Evolutionary conservation across 2,113 vertebrate species (phyloP).

Genomic region (Platichthys flesus): DNA sequence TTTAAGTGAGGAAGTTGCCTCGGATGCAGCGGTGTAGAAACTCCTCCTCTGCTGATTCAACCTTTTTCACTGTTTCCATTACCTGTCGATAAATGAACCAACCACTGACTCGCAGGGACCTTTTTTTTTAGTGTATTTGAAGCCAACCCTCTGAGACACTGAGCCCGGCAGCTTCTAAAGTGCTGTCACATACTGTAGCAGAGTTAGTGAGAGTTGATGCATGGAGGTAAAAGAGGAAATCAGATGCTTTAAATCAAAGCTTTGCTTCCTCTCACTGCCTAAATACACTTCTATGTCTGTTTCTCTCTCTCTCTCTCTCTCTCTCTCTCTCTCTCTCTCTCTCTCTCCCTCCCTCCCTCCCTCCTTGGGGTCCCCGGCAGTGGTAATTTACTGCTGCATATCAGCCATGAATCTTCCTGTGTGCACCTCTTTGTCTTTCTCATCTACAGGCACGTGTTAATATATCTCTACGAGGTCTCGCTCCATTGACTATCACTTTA

Average conservation of each 20-base stretch:
- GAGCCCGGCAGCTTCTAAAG: conserved; percentile 13
- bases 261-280: conserved; percentile 16
- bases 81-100: conserved; percentile 34
- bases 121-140: conserved; percentile 26
- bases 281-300: neutral
- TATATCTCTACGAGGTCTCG: conserved; percentile 39
- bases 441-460: conserved; percentile 46
- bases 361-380: conserved; percentile 21
- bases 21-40: conserved; percentile 29
- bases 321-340: conserved; percentile 3
- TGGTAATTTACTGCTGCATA: conserved; percentile 65
- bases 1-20: conserved; percentile 20
- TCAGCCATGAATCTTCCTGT: conserved; percentile 53
- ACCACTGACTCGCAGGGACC: conserved; percentile 7
- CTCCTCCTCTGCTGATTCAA: conserved; percentile 24
- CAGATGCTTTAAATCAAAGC: conserved; percentile 36
- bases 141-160: neutral
- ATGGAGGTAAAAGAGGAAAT: conserved; percentile 7
- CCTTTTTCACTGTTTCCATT: conserved; percentile 28
- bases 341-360: conserved; percentile 6
- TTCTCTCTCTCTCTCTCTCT: conserved; percentile 7
- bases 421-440: conserved; percentile 57
- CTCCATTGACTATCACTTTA: conserved; percentile 64
- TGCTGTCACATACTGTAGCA: neutral
- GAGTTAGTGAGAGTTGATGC: neutral